Base-by-base conservation (phyloP, 2,888 invertebrate genomes). In the Cremastinae sp. region DNA sequence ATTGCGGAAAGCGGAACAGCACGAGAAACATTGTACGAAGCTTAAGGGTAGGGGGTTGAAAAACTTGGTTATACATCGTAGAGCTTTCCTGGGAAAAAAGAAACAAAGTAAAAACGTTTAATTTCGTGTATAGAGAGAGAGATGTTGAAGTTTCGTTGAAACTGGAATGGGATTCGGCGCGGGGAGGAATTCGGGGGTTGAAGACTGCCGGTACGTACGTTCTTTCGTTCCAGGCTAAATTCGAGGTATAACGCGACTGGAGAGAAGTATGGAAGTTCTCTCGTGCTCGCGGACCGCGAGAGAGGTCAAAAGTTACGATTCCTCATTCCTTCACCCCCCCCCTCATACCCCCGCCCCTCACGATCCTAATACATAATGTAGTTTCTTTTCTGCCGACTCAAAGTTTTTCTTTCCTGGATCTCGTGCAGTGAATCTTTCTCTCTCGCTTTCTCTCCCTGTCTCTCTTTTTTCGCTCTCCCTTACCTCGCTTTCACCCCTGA, bases 351-450 rank as follows among this genome's bases (percentile, higher is more conserved):
- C 22, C 28, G 3, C 7, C 53, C 43, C 7, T 16, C 4, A 5
- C 1, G 18, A 28, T 28, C 41, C 76, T 78, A 76, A 80, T 80
- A 78, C 78, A 80, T 80, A 78, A 80, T 80, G 79, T 75, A 76
- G 78, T 76, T 76, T 78, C 72, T 80, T 76, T 74, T 75, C 56
- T 56, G 39, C 56, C 39, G 58, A 49, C 56, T 62, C 51, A 28
- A 73, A 75, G 69, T 76, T 76, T 70, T 65, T 47, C 41, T 70
- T 41, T 62, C 58, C 35, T n/a, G 22, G 47, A 59, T 35, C 51
- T 55, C 9, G 41, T 12, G 62, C 61, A 45, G 53, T 22, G 51
- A 18, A 41, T 18, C 12, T 35, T 7, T 22, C 39, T 49, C 41
- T 68, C 9, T 22, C 9, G 8, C 16, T 12, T 8, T 51, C 22